These are phyloP conservation scores for Podarcis cretensis DNA, from an alignment of 2,113 vertebrate species.

Conservation along the genomic window DNA sequence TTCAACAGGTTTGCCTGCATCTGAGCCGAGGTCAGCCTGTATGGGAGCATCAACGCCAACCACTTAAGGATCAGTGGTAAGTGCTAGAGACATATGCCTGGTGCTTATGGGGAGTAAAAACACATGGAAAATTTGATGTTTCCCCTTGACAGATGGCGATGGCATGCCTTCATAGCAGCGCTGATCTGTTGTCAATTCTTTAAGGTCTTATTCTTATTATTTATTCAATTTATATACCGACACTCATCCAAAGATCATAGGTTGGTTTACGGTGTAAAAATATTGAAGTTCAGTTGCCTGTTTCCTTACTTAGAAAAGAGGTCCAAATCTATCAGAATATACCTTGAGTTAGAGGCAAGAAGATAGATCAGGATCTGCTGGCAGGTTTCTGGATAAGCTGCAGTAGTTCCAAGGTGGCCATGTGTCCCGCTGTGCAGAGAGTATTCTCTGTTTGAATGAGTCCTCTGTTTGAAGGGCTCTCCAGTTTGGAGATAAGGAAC, in stretches of 20 bases:
- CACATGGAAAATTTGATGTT: conserved; percentile 22
- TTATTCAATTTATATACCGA: too few species aligned
- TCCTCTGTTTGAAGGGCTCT: too few species aligned
- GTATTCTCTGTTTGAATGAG: too few species aligned
- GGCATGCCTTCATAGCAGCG: not conserved
- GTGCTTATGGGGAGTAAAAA: conserved; percentile 12
- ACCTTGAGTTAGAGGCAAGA: not conserved
- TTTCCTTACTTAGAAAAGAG: not conserved
- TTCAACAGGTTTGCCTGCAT: conserved; percentile 72
- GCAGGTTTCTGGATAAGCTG: not conserved
- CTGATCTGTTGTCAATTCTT: conserved; percentile 20
- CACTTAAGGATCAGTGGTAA: conserved; percentile 77
- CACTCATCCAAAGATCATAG: too few species aligned
- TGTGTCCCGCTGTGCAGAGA: too few species aligned
- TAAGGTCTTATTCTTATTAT: not conserved
- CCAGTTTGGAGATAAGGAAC: too few species aligned
- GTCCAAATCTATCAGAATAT: not conserved
- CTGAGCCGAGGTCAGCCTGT: conserved; percentile 64
- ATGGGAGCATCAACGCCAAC: conserved; percentile 67
- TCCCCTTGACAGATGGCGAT: conserved; percentile 13
- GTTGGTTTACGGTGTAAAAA: not conserved
- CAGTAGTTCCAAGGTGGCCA: too few species aligned
- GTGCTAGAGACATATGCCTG: conserved; percentile 60
- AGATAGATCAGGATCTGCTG: not conserved
- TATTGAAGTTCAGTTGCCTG: not conserved